These are phyloP conservation scores for Zophobas morio DNA, from an alignment of 1,140 invertebrate genomes.

Conservation along the genomic window DNA sequence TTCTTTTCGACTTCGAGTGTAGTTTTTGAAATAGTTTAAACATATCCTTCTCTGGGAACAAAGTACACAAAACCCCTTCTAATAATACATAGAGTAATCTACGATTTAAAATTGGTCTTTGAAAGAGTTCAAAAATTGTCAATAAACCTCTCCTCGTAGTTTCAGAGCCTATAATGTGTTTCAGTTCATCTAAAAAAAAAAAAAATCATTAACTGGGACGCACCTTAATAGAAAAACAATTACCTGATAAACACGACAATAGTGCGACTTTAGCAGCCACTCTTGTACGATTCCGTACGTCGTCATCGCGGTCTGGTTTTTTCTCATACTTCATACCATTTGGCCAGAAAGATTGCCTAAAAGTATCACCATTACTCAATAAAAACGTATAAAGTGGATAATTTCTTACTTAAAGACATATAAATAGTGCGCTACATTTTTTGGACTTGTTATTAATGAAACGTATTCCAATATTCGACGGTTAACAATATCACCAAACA, in stretches of 20 bases:
- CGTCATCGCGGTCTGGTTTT: slow-evolving; percentile 76
- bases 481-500: slow-evolving; percentile 90
- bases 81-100: slow-evolving; percentile 90
- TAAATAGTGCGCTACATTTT: slow-evolving; percentile 91
- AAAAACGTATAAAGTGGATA: slow-evolving; percentile 15
- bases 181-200: slow-evolving; percentile 84
- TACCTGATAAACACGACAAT: slow-evolving; percentile 84
- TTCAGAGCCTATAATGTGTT: slow-evolving; percentile 92
- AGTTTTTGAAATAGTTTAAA: slow-evolving; percentile 76
- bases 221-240: slow-evolving; percentile 35
- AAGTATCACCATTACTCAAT: slow-evolving; percentile 23
- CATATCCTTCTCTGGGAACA: slow-evolving; percentile 85
- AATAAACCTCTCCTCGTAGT: slow-evolving; percentile 89
- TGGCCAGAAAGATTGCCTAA: slow-evolving; percentile 86
- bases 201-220: not conserved
- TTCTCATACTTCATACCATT: slow-evolving; percentile 78
- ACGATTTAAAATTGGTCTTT: slow-evolving; percentile 88
- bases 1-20: slow-evolving; percentile 72
- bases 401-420: slow-evolving; percentile 84
- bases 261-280: slow-evolving; percentile 90
- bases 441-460: slow-evolving; percentile 89
- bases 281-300: slow-evolving; percentile 84
- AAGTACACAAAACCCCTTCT: slow-evolving; percentile 82
- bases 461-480: slow-evolving; percentile 93
- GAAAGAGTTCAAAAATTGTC: slow-evolving; percentile 91